Base-by-base conservation (phyloP, 2,797 vertebrate species). In the Brachymystax lenok region DNA sequence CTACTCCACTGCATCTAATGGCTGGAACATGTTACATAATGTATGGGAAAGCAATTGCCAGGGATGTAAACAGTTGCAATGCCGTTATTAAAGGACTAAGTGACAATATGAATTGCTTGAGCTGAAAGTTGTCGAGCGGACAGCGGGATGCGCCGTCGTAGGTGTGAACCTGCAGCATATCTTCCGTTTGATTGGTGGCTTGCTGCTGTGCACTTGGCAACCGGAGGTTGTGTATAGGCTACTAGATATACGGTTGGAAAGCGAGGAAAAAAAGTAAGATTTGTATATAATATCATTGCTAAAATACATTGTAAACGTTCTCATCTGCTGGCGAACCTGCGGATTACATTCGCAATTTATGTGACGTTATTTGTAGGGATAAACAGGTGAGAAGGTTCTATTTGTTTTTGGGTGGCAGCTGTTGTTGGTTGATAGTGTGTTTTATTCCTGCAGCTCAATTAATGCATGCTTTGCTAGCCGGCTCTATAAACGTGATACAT, bases 381-480 rank as follows among this genome's bases (percentile, higher is more conserved):
- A 24, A 46, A 27, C 69, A 70, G 69, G 69, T 70, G 40, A 70
- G 69, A 46, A 35, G 68, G 68, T 35, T 69, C 1, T 8, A n/a
- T 2, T 12, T 46, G 19, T 50, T 50, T 51, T 46, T 16, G 13
- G 69, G 69, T 51, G 40, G 12, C 40, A 19, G 35, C 68, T 50
- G 69, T 14, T 69, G 28, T 19, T 69, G 35, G 30, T 40, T 69
- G 10, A n/a, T 21, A 30, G 19, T 70, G 35, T 14, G 19, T 24
- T 1, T 70, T 21, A 46, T 21, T 70, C n/a, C 13, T 24, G 19
- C 13, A 21, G 21, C 24, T 51, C 13, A 51, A 12, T 51, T 5
- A 51, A n/a, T 70, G n/a, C 40, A 14, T 46, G 69, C n/a, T 24
- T 24, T 51, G 24, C 10, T 46, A 12, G 46, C 21, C 56, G n/a